phyloP scores from a whole-genome alignment of 2,888 invertebrate species.

The Trilocha varians region DNA sequence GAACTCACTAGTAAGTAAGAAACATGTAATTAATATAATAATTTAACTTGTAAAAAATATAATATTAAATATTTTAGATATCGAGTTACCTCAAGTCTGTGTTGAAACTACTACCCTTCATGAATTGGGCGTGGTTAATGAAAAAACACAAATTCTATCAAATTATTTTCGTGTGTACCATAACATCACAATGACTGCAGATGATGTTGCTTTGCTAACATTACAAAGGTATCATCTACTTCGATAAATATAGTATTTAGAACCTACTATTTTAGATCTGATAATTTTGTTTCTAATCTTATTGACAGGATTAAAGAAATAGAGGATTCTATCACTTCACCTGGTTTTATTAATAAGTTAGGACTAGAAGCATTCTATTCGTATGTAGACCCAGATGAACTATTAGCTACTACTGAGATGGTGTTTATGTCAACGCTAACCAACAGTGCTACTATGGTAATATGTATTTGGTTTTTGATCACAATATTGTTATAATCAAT shows the following conservation, averaged over 20 bases:
- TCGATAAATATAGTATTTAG: not conserved
- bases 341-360: conserved; percentile 8
- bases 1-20: too few species aligned
- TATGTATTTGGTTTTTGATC: too few species aligned
- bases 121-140: not conserved
- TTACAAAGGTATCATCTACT: conserved; percentile 3
- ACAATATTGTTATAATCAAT: too few species aligned
- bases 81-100: not conserved
- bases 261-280: not conserved
- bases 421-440: conserved; percentile 5
- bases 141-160: not conserved
- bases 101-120: not conserved
- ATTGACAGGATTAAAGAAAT: conserved; percentile 18
- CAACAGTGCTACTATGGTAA: conserved; percentile 11
- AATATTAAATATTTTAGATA: not conserved
- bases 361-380: conserved; percentile 28
- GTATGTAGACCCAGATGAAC: conserved; percentile 27
- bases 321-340: conserved; percentile 12
- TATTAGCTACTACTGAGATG: conserved; percentile 22
- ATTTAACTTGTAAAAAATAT: too few species aligned
- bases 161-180: not conserved
- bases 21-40: too few species aligned
- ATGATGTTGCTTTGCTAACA: conserved; percentile 1
- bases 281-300: not conserved
- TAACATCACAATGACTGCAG: not conserved